Evolutionary conservation across 2,797 vertebrate genomes (phyloP).

Genomic region (Cuculus canorus): DNA sequence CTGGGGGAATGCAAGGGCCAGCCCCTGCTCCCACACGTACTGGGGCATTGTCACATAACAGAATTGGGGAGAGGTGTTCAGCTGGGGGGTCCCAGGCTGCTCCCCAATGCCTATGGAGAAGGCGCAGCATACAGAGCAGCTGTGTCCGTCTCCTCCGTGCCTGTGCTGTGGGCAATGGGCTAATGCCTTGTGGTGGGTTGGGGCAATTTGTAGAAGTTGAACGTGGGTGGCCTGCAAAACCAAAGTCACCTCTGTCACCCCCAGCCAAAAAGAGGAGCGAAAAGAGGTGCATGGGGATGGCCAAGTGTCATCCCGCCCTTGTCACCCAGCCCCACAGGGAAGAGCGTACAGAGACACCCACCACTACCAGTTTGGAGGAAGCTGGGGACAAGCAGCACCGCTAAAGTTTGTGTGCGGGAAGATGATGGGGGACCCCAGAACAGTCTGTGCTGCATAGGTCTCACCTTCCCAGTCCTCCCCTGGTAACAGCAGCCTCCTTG

Average conservation of each 20-base stretch:
- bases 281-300: neutral
- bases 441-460: neutral
- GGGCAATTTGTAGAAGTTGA: conserved; percentile 30
- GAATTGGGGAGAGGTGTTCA: neutral
- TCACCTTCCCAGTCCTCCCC: neutral
- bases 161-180: rapidly evolving
- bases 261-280: neutral
- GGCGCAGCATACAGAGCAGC: neutral
- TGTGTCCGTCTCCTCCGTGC: rapidly evolving
- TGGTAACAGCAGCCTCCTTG: neutral
- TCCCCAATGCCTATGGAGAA: neutral
- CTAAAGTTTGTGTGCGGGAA: neutral
- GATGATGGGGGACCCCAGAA: neutral
- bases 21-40: no score
- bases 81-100: neutral
- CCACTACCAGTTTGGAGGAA: neutral
- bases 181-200: conserved; percentile 21
- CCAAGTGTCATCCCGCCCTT: neutral
- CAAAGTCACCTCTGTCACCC: neutral
- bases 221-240: conserved; percentile 23
- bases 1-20: neutral
- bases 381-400: neutral
- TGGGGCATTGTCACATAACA: rapidly evolving
- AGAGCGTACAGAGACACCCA: neutral
- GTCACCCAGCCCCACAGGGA: neutral